A percentile compares a stretch with the other conserved stretches of the same genome.
These are phyloP conservation scores for Typhlichthys eigenmanni DNA, from an alignment of 2,797 vertebrate genomes.

Conservation along the genomic window DNA sequence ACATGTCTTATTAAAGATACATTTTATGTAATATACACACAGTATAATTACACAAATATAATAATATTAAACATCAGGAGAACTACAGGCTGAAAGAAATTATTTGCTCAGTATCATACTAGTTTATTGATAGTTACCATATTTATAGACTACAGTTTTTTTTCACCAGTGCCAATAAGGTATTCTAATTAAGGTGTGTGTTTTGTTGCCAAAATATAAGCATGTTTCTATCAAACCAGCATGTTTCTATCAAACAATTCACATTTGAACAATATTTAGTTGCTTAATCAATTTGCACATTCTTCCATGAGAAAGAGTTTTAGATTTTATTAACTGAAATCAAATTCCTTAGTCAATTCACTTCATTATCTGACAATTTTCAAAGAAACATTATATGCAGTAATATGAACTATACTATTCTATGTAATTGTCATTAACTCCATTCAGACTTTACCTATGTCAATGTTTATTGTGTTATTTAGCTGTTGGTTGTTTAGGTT, in stretches of 20 bases:
- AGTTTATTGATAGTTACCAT: slow-evolving; percentile 20
- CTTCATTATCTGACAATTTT: slow-evolving; percentile 71
- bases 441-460: too few relatives aligned
- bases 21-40: too few relatives aligned
- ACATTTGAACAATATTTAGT: slow-evolving; percentile 64
- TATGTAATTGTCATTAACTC: too few relatives aligned
- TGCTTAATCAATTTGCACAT: slow-evolving; percentile 63
- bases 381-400: slow-evolving; percentile 55
- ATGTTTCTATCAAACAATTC: slow-evolving; percentile 25
- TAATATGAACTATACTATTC: slow-evolving; percentile 59
- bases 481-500: background rate
- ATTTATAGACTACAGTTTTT: slow-evolving; percentile 1
- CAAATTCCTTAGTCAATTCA: slow-evolving; percentile 49
- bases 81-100: too few relatives aligned
- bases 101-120: slow-evolving; percentile 15
- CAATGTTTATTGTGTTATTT: slow-evolving; percentile 10
- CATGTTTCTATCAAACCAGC: slow-evolving; percentile 19
- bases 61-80: background rate
- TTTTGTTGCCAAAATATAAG: too few relatives aligned
- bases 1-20: slow-evolving; percentile 24
- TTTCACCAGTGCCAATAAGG: too few relatives aligned
- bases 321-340: slow-evolving; percentile 46
- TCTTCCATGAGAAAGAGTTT: slow-evolving; percentile 60
- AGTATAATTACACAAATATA: background rate
- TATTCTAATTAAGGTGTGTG: too few relatives aligned